Evolutionary conservation across 1,140 invertebrate species (phyloP).

Genomic region (Polypedilum pembai): DNA sequence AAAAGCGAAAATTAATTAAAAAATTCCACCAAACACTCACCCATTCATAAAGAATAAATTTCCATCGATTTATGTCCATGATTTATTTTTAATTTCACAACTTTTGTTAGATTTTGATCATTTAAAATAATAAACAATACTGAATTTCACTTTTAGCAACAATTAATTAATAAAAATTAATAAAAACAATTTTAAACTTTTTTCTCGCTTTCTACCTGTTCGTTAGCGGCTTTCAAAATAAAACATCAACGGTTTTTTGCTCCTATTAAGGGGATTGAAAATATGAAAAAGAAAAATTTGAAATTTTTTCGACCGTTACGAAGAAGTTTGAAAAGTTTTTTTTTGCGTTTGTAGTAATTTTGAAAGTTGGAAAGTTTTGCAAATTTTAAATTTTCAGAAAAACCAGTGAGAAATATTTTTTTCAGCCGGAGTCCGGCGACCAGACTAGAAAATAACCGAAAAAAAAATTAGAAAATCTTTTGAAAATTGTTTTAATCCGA

Average conservation of each 20-base stretch:
- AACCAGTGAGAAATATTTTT: too few relatives aligned
- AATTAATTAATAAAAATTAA: background rate
- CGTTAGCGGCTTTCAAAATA: background rate
- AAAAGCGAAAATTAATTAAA: background rate
- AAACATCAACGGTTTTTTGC: background rate
- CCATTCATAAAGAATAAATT: conserved; percentile 21
- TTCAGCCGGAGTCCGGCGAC: too few relatives aligned
- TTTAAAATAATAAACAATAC: background rate
- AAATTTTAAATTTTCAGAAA: too few relatives aligned
- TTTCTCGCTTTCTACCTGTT: background rate
- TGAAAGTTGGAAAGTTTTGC: background rate
- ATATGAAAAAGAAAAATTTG: background rate
- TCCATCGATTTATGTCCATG: conserved; percentile 1
- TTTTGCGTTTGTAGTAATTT: background rate
- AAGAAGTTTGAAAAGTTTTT: background rate
- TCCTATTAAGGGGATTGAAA: background rate
- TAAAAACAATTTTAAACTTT: background rate
- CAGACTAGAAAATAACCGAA: too few relatives aligned
- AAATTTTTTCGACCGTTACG: background rate
- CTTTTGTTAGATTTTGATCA: background rate
- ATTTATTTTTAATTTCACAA: background rate
- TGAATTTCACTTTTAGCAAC: background rate
- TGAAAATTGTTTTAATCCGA: too few relatives aligned
- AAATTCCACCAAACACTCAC: background rate
- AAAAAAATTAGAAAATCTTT: too few relatives aligned